phyloP scores from a whole-genome alignment of 2,888 invertebrate genomes.

The Luperina nickerlii region DNA sequence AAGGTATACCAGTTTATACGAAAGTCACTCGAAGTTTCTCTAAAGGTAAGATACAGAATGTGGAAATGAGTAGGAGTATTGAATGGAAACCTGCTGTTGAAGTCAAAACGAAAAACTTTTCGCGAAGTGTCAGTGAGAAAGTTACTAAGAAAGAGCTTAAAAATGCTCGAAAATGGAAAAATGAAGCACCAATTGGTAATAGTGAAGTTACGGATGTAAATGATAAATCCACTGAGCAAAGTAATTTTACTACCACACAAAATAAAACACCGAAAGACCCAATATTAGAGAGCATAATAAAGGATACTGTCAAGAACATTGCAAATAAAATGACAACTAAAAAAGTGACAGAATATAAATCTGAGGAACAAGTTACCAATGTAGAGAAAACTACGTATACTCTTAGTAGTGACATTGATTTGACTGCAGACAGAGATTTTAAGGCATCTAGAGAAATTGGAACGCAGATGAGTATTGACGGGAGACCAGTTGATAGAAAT shows the following conservation, averaged over 20 bases:
- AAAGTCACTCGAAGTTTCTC: conserved; percentile 54
- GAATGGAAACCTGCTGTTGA: conserved; percentile 53
- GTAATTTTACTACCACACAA: not conserved
- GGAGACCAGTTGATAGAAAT: conserved; percentile 18
- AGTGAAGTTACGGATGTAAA: conserved; percentile 10
- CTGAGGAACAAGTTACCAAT: conserved; percentile 42
- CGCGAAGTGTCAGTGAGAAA: conserved; percentile 53
- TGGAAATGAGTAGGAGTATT: conserved; percentile 54
- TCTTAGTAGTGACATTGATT: conserved; percentile 44
- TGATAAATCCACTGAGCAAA: not conserved
- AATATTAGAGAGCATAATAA: conserved; percentile 25
- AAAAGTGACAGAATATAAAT: conserved; percentile 40
- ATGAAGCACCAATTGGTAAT: not conserved
- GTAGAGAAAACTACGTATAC: conserved; percentile 41
- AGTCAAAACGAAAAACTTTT: conserved; percentile 30
- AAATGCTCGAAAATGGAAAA: conserved; percentile 18
- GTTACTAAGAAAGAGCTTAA: conserved; percentile 44
- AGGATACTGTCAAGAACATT: conserved; percentile 41
- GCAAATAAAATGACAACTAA: conserved; percentile 24
- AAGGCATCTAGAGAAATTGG: conserved; percentile 23
- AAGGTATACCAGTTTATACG: conserved; percentile 53
- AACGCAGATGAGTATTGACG: conserved; percentile 41
- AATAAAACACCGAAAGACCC: conserved; percentile 18
- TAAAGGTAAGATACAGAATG: conserved; percentile 53
- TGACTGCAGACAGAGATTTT: conserved; percentile 20